Evolutionary conservation across 1,140 invertebrate species (phyloP).

Genomic region (Callitettix versicolor): DNA sequence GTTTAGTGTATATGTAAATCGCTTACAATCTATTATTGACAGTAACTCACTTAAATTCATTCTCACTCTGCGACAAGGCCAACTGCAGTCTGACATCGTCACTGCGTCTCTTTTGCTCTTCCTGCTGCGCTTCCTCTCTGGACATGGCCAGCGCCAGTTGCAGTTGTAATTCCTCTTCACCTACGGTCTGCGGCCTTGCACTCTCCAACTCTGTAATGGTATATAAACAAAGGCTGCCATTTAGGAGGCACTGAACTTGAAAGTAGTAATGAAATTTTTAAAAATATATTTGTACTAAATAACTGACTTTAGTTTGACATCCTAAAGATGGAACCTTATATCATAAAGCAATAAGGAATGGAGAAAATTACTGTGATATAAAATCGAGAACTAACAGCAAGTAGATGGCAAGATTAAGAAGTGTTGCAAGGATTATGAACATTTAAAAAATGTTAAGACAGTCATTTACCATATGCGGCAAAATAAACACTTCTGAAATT

Average conservation of each 20-base stretch:
- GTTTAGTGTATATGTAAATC: too few species aligned
- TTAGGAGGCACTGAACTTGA: neutral
- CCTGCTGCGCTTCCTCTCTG: conserved; percentile 94
- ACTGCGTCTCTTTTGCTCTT: conserved; percentile 81
- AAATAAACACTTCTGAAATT: too few species aligned
- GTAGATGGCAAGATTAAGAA: too few species aligned
- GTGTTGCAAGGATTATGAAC: too few species aligned
- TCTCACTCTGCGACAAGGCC: conserved; percentile 84
- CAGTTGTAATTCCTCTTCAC: conserved; percentile 95
- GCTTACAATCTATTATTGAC: too few species aligned
- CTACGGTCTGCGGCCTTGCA: conserved; percentile 87
- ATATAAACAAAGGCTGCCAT: neutral
- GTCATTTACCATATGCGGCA: too few species aligned
- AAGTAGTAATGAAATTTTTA: neutral
- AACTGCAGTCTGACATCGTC: conserved; percentile 91
- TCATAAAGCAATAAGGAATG: too few species aligned
- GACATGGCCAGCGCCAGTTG: conserved; percentile 97
- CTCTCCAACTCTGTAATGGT: conserved; percentile 63
- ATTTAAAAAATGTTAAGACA: too few species aligned
- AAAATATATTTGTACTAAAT: neutral
- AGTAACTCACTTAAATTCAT: conserved; percentile 70
- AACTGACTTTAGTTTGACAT: neutral
- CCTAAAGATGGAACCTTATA: too few species aligned
- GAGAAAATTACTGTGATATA: too few species aligned
- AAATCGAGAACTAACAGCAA: too few species aligned